Percentiles rank a stretch among this genome's conserved stretches.
phyloP scores from a whole-genome alignment of 2,113 vertebrate genomes.

The Physeter macrocephalus region DNA sequence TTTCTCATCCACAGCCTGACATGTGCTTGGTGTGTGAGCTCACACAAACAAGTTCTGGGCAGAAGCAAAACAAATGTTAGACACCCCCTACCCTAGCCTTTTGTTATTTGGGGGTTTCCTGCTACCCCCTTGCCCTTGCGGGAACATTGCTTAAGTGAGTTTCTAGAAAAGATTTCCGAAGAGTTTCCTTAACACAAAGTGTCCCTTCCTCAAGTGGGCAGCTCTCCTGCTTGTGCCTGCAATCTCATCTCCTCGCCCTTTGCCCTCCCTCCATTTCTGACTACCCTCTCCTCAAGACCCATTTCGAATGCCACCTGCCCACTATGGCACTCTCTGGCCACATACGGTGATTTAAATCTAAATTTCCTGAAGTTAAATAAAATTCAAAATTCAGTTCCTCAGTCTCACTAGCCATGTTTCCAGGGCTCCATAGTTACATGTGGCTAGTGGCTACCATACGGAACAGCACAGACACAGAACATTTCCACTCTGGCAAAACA shows the following conservation, averaged over 20 bases:
- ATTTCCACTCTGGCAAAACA: not conserved
- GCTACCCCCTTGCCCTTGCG: not conserved
- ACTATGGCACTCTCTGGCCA: not conserved
- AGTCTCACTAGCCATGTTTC: not conserved
- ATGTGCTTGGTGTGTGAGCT: not conserved
- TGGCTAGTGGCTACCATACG: fast-evolving
- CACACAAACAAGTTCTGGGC: not conserved
- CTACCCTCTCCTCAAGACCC: not conserved
- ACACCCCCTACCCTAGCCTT: not conserved
- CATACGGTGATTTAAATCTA: not conserved
- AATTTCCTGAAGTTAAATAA: not conserved
- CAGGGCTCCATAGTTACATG: not conserved
- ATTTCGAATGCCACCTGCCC: not conserved
- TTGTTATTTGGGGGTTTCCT: not conserved
- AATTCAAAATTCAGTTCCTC: not conserved
- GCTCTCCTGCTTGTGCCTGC: not conserved
- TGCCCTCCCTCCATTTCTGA: not conserved
- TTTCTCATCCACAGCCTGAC: not conserved
- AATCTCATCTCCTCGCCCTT: not conserved
- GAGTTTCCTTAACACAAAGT: not conserved
- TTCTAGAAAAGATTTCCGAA: not conserved
- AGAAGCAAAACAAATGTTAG: not conserved
- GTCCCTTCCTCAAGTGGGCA: not conserved
- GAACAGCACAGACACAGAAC: fast-evolving
- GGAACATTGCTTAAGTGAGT: not conserved